Evolutionary conservation across 2,113 vertebrate species (phyloP).

Genomic region (Rhynchomys soricoides): DNA sequence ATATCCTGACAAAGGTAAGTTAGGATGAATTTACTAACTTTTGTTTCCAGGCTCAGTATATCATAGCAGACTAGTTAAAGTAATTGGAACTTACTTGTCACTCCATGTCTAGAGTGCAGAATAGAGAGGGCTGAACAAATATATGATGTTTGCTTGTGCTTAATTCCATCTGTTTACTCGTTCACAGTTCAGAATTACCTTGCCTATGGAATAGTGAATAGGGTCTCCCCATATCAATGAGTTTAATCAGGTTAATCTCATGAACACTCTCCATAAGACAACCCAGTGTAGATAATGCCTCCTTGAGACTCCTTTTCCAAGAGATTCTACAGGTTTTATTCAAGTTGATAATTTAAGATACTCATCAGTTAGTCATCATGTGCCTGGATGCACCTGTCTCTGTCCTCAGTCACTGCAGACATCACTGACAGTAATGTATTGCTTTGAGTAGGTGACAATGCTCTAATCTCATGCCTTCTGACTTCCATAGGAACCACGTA

Average conservation of each 20-base stretch:
- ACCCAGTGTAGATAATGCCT: background rate
- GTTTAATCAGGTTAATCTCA: background rate
- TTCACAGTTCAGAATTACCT: background rate
- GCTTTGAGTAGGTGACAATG: background rate
- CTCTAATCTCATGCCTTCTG: background rate
- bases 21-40: background rate
- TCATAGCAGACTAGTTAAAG: background rate
- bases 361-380: background rate
- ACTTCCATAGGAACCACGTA: background rate
- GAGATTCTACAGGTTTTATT: background rate
- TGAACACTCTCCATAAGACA: background rate
- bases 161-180: background rate
- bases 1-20: background rate
- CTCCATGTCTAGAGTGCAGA: background rate
- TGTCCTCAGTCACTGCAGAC: too few species aligned
- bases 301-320: background rate
- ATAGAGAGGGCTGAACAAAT: background rate
- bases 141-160: background rate
- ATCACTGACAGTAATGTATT: background rate
- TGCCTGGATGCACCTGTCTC: background rate
- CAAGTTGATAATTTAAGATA: background rate
- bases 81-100: background rate
- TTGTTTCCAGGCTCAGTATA: background rate
- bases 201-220: background rate
- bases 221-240: background rate